Conservation (phyloP, 2,888 invertebrate genomes). For the Lumbricus terrestris region DNA sequence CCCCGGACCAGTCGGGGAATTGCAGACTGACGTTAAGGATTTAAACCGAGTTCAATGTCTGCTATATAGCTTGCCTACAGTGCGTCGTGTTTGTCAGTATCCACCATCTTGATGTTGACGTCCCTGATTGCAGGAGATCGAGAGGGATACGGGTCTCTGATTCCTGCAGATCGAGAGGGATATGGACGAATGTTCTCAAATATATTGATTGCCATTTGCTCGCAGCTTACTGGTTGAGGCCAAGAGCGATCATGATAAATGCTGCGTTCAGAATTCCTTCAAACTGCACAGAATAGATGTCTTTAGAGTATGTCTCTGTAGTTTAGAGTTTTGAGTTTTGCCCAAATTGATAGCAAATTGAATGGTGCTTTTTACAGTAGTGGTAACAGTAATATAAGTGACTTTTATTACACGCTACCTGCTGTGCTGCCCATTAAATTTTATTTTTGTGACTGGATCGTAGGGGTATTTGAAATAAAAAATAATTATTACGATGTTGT, state of each 20-base stretch:
- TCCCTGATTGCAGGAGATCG: not conserved
- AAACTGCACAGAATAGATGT: not conserved
- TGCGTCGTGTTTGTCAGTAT: not conserved
- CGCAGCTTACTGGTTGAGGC: not conserved
- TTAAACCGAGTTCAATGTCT: not conserved
- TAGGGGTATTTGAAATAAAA: too few relatives aligned
- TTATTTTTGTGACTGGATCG: too few relatives aligned
- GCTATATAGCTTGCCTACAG: not conserved
- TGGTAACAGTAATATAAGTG: too few relatives aligned
- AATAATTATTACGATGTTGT: too few relatives aligned
- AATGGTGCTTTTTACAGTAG: too few relatives aligned
- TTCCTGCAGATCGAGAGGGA: not conserved
- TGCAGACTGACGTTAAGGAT: constrained; percentile 3
- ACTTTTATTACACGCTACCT: too few relatives aligned
- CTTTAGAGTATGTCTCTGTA: not conserved
- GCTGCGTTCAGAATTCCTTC: not conserved
- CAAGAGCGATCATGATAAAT: not conserved
- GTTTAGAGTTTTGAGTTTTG: not conserved
- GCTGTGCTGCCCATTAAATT: too few relatives aligned
- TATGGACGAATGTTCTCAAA: not conserved
- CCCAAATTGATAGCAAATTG: too few relatives aligned
- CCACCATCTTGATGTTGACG: not conserved
- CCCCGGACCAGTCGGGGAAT: not conserved
- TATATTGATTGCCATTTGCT: constrained; percentile 3
- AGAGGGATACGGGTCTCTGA: not conserved